Percentiles rank a stretch among this genome's conserved stretches.
These are phyloP conservation scores for Odontomachus brunneus DNA, from an alignment of 1,140 invertebrate species.

Conservation along the genomic window DNA sequence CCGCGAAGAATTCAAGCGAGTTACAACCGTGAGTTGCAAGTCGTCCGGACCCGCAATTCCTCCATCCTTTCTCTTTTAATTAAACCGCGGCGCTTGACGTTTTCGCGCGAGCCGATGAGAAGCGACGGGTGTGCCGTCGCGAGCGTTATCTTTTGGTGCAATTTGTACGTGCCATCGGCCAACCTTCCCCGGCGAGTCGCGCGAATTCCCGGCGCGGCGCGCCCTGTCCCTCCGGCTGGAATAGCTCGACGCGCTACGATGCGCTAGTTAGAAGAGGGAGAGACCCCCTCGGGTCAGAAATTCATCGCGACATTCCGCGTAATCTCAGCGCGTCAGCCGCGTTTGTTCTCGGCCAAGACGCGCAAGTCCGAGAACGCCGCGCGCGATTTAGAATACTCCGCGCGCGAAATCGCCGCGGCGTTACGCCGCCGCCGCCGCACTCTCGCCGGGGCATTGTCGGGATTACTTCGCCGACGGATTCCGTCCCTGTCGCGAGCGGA, in stretches of 20 bases:
- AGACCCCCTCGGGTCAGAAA: constrained; percentile 18
- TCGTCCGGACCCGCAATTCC: no score
- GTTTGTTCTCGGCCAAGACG: constrained; percentile 40
- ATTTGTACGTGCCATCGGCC: constrained; percentile 13
- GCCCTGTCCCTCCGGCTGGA: constrained; percentile 13
- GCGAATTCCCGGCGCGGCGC: constrained; percentile 5
- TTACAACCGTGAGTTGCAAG: no score
- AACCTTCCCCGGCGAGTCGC: neutral
- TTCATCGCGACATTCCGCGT: constrained; percentile 45
- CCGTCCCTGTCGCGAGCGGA: neutral
- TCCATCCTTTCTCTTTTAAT: neutral
- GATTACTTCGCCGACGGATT: constrained; percentile 10
- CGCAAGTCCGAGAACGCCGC: neutral
- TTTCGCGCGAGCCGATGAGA: neutral
- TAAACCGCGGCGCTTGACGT: neutral
- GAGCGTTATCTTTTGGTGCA: constrained; percentile 15
- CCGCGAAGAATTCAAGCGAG: no score
- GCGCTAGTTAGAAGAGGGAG: constrained; percentile 18
- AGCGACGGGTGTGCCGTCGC: neutral
- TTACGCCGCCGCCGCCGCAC: no score
- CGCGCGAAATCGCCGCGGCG: neutral
- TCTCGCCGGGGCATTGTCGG: constrained; percentile 5
- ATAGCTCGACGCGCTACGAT: constrained; percentile 18
- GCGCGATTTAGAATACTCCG: constrained; percentile 43
- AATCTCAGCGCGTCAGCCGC: constrained; percentile 18